Conservation (phyloP, 2,888 invertebrate species). For the Aphodius granarius region DNA sequence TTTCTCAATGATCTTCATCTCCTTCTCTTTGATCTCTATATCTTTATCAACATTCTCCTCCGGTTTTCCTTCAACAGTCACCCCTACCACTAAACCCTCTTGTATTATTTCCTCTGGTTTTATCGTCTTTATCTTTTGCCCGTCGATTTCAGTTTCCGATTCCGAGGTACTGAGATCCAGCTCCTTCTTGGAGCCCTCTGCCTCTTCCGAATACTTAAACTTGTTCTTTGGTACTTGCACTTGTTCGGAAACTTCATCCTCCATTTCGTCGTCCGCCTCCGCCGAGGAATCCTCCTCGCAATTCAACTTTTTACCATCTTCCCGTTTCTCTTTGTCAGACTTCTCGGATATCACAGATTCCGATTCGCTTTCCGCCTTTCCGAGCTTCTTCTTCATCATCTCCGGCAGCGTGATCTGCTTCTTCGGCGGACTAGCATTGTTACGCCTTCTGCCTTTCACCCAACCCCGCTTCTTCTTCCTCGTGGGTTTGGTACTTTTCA, state of each 20-base stretch:
- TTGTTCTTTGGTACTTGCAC: slow-evolving; percentile 23
- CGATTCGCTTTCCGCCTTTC: slow-evolving; percentile 39
- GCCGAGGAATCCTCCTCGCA: slow-evolving; percentile 66
- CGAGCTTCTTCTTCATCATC: slow-evolving; percentile 45
- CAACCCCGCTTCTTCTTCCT: slow-evolving; percentile 54
- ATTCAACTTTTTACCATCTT: slow-evolving; percentile 46
- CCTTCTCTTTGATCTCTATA: slow-evolving; percentile 20
- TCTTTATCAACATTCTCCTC: slow-evolving; percentile 24
- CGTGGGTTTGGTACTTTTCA: slow-evolving; percentile 30
- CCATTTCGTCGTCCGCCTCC: slow-evolving; percentile 70
- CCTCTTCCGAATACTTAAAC: slow-evolving; percentile 25
- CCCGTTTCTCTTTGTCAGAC: slow-evolving; percentile 37
- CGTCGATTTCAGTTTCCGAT: slow-evolving; percentile 54
- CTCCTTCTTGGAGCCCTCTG: slow-evolving; percentile 29
- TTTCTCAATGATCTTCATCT: slow-evolving; percentile 10
- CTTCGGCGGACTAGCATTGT: slow-evolving; percentile 38
- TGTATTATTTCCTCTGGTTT: slow-evolving; percentile 49
- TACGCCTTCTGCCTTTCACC: slow-evolving; percentile 35
- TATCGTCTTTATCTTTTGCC: slow-evolving; percentile 53
- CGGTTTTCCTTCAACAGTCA: slow-evolving; percentile 20
- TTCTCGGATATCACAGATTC: slow-evolving; percentile 48
- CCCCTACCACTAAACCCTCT: neutral
- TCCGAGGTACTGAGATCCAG: slow-evolving; percentile 48
- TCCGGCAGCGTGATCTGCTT: slow-evolving; percentile 52
- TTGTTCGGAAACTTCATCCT: slow-evolving; percentile 56